Base-by-base conservation (phyloP, 2,888 invertebrate species). In the Lycaena phlaeas region DNA sequence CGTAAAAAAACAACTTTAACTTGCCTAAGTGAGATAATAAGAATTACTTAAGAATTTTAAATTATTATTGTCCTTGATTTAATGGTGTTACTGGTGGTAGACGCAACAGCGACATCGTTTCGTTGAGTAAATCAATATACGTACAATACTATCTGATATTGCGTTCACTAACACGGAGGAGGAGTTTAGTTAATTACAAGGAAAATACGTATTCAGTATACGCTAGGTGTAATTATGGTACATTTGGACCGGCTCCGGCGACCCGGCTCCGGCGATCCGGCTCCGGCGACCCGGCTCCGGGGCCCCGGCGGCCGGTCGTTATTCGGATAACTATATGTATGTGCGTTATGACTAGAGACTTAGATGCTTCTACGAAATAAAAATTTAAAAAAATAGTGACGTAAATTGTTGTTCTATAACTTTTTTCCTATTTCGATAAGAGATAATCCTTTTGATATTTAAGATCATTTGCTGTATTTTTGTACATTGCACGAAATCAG, bases 11-110 rank as follows among this genome's bases (percentile, higher is more conserved):
- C 79, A 79, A 79, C 78, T 82, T 82, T 82, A 82, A 81, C 79
- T 84, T 82, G 81, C 81, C 82, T 82, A 82, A 82, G 82, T 84
- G 81, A 82, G 79, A 82, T 76, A 70, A 70, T 82, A 84, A 81
- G 78, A 64, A 63, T 68, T 72, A 76, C 62, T 75, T 79, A 79
- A 78, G 73, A 69, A 56, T 75, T 79, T 77, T 82, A 82, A 82
- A 81, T 82, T 81, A 81, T 82, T 81, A 82, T 84, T 81, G 70
- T 76, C 74, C 70, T 73, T 77, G 70, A 68, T 78, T 79, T 52
- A 54, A 64, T 60, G 76, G 74, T 74, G 77, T 79, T 52, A 54
- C 63, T 60, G 76, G 74, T 74, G 77, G 82, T 82, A 81, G 81
- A 56, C 71, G 72, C 71, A 81, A 78, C 64, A n/a, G 34, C 69